Percentiles rank a stretch among this genome's conserved stretches.
These are phyloP conservation scores for Neolamprologus variostigma DNA, from an alignment of 2,113 vertebrate species.

Conservation along the genomic window DNA sequence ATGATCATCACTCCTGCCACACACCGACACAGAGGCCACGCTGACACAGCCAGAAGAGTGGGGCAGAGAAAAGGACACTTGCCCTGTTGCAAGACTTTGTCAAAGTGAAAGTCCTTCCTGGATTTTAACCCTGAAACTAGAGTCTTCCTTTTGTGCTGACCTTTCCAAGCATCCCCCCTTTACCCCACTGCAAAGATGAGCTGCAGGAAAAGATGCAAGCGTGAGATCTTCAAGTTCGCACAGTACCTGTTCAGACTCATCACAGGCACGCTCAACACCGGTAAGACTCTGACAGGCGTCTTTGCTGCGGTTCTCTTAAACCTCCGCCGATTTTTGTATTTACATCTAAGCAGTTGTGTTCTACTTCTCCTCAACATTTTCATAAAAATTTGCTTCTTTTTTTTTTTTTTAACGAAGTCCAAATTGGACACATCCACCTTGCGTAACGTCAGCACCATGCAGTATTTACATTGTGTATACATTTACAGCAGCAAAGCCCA, in stretches of 20 bases:
- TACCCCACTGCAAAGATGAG: slow-evolving; percentile 75
- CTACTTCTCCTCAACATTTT: background rate
- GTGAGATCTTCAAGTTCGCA: slow-evolving; percentile 92
- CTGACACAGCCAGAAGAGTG: slow-evolving; percentile 42
- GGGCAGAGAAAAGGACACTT: slow-evolving; percentile 20
- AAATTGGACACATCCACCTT: background rate
- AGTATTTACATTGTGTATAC: background rate
- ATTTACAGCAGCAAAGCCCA: background rate
- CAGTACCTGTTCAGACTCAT: slow-evolving; percentile 92
- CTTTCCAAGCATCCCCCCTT: background rate
- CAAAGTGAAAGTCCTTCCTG: slow-evolving; percentile 9
- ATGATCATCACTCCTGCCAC: slow-evolving; percentile 28
- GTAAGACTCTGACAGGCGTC: slow-evolving; percentile 68
- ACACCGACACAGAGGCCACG: slow-evolving; percentile 22
- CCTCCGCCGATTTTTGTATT: background rate
- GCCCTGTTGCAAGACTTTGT: background rate
- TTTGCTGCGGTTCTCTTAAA: background rate
- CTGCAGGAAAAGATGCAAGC: slow-evolving; percentile 95
- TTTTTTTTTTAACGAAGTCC: background rate
- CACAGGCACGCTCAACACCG: slow-evolving; percentile 90
- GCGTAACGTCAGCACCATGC: background rate
- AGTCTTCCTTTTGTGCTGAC: slow-evolving; percentile 33
- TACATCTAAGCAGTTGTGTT: background rate
- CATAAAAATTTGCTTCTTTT: background rate
- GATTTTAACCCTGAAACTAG: slow-evolving; percentile 43